Percentiles rank a stretch among this genome's conserved stretches.
Conservation (phyloP, 2,113 vertebrate genomes). For the Origma solitaria region DNA sequence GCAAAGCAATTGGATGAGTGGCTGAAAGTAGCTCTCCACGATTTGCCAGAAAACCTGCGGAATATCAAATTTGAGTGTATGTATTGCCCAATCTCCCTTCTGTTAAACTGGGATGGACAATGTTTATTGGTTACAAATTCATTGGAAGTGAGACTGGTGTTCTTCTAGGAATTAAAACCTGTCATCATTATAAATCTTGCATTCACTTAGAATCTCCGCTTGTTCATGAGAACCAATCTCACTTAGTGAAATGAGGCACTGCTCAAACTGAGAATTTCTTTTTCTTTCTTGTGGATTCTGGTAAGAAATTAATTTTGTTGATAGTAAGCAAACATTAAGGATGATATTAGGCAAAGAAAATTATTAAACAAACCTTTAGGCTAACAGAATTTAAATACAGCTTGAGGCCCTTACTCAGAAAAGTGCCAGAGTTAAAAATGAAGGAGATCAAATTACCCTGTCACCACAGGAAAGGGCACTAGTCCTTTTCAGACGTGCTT, state of each 20-base stretch:
- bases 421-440: slow-evolving; percentile 66
- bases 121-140: not conserved
- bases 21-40: slow-evolving; percentile 95
- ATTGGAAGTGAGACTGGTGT: not conserved
- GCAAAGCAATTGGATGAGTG: slow-evolving; percentile 98
- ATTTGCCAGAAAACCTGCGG: slow-evolving; percentile 95
- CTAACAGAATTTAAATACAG: slow-evolving; percentile 64
- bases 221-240: not conserved
- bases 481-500: slow-evolving; percentile 66
- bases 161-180: not conserved
- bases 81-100: slow-evolving; percentile 23
- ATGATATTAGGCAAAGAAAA: slow-evolving; percentile 54
- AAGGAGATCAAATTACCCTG: slow-evolving; percentile 77
- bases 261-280: not conserved
- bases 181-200: not conserved
- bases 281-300: not conserved
- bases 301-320: slow-evolving; percentile 49
- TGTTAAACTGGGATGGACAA: not conserved
- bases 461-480: slow-evolving; percentile 70
- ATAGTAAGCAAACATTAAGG: slow-evolving; percentile 49
- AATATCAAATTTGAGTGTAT: slow-evolving; percentile 97
- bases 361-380: slow-evolving; percentile 61
- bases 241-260: not conserved
- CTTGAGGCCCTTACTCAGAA: slow-evolving; percentile 60
- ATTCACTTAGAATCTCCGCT: not conserved